Conservation (phyloP, 2,797 vertebrate genomes). For the Sarcophilus harrisii region DNA sequence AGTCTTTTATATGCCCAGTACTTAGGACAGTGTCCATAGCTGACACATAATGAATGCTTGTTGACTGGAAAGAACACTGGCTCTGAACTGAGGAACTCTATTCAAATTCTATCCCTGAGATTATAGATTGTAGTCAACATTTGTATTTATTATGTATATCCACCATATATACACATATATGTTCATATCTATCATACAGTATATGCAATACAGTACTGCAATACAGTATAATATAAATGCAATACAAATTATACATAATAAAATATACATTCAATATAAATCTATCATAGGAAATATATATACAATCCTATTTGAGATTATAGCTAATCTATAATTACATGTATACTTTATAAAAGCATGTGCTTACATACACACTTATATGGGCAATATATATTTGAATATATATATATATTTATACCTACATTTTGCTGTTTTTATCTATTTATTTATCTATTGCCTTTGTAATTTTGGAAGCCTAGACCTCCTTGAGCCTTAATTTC, state of each 20-base stretch:
- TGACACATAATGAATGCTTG: not conserved
- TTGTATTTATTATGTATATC: not conserved
- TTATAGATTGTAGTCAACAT: not conserved
- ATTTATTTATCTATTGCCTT: not conserved
- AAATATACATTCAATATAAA: not conserved
- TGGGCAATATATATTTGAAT: not conserved
- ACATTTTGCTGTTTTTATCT: not conserved
- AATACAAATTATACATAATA: no score
- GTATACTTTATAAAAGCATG: not conserved
- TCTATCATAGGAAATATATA: not conserved
- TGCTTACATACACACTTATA: not conserved
- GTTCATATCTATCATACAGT: no score
- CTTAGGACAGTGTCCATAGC: not conserved
- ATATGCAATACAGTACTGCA: no score
- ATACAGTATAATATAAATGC: no score
- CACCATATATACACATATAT: no score
- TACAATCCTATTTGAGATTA: not conserved
- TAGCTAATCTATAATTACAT: not conserved
- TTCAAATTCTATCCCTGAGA: not conserved
- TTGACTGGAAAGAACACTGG: not conserved
- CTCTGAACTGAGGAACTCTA: not conserved
- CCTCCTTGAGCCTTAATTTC: not conserved
- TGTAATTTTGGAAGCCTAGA: not conserved
- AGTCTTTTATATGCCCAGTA: not conserved
- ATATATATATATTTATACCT: not conserved